A percentile compares a stretch with the other conserved stretches of the same genome.
Conservation (phyloP, 2,888 invertebrate species). For the Smittia sp. region DNA sequence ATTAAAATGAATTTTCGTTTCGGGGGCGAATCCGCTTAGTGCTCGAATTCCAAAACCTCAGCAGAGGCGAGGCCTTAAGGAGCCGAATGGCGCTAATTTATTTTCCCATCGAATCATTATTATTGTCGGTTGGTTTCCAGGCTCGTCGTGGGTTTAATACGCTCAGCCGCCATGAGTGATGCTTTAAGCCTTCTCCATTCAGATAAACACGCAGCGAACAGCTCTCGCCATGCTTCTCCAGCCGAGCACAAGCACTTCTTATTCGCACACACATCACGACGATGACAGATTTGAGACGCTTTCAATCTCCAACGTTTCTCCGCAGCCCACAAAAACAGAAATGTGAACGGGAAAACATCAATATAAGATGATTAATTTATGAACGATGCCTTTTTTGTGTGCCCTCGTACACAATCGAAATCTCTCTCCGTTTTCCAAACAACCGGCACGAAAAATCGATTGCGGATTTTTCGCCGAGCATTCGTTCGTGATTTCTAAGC, state of each 20-base stretch:
- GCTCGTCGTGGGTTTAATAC: background rate
- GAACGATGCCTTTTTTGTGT: constrained; percentile 11
- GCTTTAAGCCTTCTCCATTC: constrained; percentile 1
- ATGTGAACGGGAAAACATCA: constrained; percentile 9
- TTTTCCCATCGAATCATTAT: background rate
- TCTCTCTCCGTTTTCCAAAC: background rate
- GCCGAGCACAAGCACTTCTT: no score
- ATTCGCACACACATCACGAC: background rate
- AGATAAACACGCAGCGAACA: constrained; percentile 15
- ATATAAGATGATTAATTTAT: constrained; percentile 38
- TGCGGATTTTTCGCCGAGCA: background rate
- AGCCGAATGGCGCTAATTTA: background rate
- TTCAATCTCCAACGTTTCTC: background rate
- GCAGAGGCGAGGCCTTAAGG: background rate
- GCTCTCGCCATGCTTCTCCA: background rate
- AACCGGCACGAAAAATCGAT: constrained; percentile 11
- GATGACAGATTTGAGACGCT: constrained; percentile 33
- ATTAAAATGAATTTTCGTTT: constrained; percentile 6
- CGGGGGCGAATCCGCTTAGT: constrained; percentile 5
- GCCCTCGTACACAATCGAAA: background rate
- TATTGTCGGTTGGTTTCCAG: background rate
- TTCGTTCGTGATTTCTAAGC: background rate
- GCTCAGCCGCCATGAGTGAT: background rate
- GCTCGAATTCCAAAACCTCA: background rate
- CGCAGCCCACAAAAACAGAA: background rate